Base-by-base conservation (phyloP, 2,797 vertebrate species). In the Sebastes variabilis region DNA sequence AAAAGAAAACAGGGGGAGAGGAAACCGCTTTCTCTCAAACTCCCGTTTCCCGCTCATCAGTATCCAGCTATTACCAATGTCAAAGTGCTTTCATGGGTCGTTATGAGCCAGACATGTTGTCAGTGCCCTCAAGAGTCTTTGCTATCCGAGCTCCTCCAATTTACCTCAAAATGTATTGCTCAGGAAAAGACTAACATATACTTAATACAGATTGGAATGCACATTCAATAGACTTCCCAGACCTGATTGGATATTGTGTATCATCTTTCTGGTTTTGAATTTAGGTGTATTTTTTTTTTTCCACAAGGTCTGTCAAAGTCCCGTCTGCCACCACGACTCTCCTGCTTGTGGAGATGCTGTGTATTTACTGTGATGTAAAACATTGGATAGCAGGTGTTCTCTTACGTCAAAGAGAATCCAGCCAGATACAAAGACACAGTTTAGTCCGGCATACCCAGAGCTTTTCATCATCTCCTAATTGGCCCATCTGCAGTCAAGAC, bases 391-490 rank as follows among this genome's bases (percentile, higher is more conserved):
- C 92, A 95, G 93, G 93, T 93, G 90, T 92, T 90, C 82, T 75
- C 72, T 81, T 87, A 91, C 92, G 85, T 87, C 76, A 77, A 74
- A 73, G 56, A 85, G 83, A 92, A 90, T 86, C 67, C 73, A 64
- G 65, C 79, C 36, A 82, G 72, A 83, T 88, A 90, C 86, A 92
- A 88, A 89, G 86, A 85, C 86, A 82, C 84, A 84, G 87, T 88
- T 89, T 79, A 87, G 87, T 77, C 77, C 81, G 30, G 46, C 81
- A 81, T 91, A 89, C 79, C 61, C 49, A 69, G 67, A 78, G 91
- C 89, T 92, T 94, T 94, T 95, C 92, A 95, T 95, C 92, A 93
- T 94, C 87, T 90, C 83, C 77, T 94, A 94, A 95, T 94, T 94
- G 93, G 92, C 88, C 92, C 91, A 93, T 94, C 93, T 95, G 93